Evolutionary conservation across 2,797 vertebrate genomes (phyloP).

Genomic region (Schizothorax lantsangensis): DNA sequence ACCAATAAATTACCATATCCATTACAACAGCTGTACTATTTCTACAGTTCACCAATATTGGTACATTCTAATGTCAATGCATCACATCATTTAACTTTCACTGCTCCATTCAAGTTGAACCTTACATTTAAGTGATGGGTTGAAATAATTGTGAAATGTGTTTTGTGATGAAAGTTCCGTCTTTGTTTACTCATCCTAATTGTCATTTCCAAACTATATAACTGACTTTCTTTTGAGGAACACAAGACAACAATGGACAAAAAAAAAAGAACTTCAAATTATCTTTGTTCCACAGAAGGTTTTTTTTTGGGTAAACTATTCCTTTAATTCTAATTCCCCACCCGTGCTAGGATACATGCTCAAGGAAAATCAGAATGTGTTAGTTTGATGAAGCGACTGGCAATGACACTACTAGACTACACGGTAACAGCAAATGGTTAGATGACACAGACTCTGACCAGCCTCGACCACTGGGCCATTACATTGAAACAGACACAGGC

Average conservation of each 20-base stretch:
- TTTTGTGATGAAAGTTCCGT: background rate
- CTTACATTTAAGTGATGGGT: background rate
- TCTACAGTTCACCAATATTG: background rate
- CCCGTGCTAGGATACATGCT: slow-evolving; percentile 6
- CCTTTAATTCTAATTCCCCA: background rate
- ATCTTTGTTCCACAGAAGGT: background rate
- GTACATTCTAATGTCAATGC: background rate
- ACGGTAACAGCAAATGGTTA: slow-evolving; percentile 71
- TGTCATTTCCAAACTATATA: background rate
- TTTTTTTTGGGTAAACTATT: background rate
- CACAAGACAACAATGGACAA: no score
- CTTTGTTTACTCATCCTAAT: background rate
- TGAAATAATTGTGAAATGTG: background rate
- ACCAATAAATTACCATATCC: background rate
- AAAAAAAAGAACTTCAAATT: background rate
- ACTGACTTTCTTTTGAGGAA: background rate
- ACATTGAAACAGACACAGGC: slow-evolving; percentile 8
- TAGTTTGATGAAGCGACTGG: slow-evolving; percentile 29
- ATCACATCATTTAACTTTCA: background rate
- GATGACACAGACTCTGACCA: slow-evolving; percentile 75
- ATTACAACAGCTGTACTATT: background rate
- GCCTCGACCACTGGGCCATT: slow-evolving; percentile 71
- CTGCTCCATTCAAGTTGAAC: background rate
- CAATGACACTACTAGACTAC: slow-evolving; percentile 26
- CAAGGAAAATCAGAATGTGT: slow-evolving; percentile 21